These are phyloP conservation scores for Stercorarius parasiticus DNA, from an alignment of 2,113 vertebrate genomes.

Conservation along the genomic window DNA sequence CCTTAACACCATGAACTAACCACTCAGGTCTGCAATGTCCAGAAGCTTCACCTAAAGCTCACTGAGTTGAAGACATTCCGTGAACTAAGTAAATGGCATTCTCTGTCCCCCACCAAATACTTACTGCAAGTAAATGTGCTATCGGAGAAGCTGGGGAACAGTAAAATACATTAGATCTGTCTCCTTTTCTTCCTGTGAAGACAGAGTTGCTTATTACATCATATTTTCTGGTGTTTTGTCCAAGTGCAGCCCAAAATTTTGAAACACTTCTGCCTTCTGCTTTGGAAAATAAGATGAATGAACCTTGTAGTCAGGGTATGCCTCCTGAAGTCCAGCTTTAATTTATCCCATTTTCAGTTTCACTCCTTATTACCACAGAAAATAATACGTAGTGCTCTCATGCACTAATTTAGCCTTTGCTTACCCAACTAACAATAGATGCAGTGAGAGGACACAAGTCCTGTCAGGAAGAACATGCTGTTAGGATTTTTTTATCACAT, in stretches of 20 bases:
- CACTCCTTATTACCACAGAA: not conserved
- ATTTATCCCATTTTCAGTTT: not conserved
- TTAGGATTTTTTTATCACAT: not conserved
- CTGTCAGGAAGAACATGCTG: not conserved
- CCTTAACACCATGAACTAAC: not conserved
- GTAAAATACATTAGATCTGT: not conserved
- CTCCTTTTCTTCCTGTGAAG: not conserved
- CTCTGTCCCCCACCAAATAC: not conserved
- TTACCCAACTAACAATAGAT: not conserved
- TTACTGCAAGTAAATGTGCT: not conserved
- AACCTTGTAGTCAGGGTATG: not conserved
- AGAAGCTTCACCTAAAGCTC: not conserved
- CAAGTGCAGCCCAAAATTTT: not conserved
- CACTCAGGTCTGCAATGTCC: rapidly evolving
- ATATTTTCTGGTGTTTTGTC: not conserved
- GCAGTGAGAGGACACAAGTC: not conserved
- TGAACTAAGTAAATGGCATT: not conserved
- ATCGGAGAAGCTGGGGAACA: not conserved
- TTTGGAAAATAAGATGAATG: not conserved
- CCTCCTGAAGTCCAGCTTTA: not conserved
- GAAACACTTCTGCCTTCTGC: not conserved
- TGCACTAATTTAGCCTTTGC: not conserved
- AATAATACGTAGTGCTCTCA: not conserved
- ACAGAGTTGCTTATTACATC: not conserved
- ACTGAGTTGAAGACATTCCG: rapidly evolving